Evolutionary conservation across 2,888 invertebrate species (phyloP), one percentile per base, ranked within the genome.

Genomic region (Mongoloraphidia duomilia): DNA sequence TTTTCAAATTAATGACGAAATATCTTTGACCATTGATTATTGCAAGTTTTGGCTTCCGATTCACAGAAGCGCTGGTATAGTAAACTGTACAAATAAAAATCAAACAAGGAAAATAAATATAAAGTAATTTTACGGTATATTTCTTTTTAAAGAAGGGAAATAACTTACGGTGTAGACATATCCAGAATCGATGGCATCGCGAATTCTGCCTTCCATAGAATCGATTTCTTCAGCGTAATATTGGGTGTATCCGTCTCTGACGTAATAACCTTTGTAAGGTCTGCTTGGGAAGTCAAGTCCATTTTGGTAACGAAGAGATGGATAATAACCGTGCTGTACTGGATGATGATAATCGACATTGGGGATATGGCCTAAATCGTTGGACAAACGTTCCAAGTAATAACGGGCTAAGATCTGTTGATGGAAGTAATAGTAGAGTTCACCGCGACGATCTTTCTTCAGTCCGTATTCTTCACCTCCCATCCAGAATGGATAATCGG

Each of bases 351-450:
- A 72, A 34, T 76, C 70, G 51, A 81, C 70, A 9, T 72, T 69
- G 34, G 74, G 70, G 53, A 84, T 78, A 53, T 81, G 79, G n/a
- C 78, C 77, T 44, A 81, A 70, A 52, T 77, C 79, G 60, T 82
- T 78, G 9, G 82, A 78, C 49, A 85, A 67, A 63, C 86, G 79
- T 63, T 86, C 84, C 68, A 84, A 71, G 61, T 85, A 81, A 66
- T 84, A 87, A 55, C 80, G 79, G 52, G 81, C 74, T 54, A 84
- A 57, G 11, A 84, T 58, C 64, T 84, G 82, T 59, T 82, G 82
- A 59, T 82, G 77, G 52, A 74, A 63, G 63, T 73, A 79, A 63
- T 81, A 76, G 66, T 74, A 80, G 50, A 69, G 65, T 65, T 81
- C 81, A 47, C 82, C 82, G 57, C 80, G 77, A 52, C 70, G 71